A percentile compares a stretch with the other conserved stretches of the same genome.
Evolutionary conservation across 2,797 vertebrate species (phyloP).

Genomic region (Potorous gilbertii): DNA sequence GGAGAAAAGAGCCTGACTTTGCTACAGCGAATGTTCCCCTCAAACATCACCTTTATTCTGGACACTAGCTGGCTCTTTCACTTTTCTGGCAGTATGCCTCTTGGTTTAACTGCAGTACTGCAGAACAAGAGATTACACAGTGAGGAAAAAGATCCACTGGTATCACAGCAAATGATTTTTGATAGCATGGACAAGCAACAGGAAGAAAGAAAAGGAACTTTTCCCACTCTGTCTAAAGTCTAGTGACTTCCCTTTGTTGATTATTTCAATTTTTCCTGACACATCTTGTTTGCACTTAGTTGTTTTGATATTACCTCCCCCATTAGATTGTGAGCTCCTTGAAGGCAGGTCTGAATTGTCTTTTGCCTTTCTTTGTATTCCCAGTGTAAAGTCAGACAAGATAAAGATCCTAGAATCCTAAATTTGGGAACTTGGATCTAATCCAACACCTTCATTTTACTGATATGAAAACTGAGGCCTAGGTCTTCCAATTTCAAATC

Average conservation of each 20-base stretch:
- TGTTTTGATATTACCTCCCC: not conserved
- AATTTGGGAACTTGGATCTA: not conserved
- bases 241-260: not conserved
- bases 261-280: not conserved
- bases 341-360: not conserved
- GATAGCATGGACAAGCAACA: not conserved
- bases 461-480: not conserved
- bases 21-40: constrained; percentile 58
- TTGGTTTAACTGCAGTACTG: not conserved
- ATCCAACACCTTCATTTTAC: not conserved
- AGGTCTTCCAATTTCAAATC: not conserved
- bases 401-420: not conserved
- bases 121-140: not conserved
- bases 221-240: not conserved
- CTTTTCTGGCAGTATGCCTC: constrained; percentile 16
- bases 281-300: not conserved
- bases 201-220: not conserved
- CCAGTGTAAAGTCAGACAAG: not conserved
- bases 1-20: constrained; percentile 39
- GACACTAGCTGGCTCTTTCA: not conserved
- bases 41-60: not conserved
- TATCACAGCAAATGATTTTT: not conserved
- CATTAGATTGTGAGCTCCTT: not conserved
- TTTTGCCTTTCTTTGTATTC: not conserved
- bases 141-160: not conserved